phyloP scores from a whole-genome alignment of 2,797 vertebrate genomes.

The Sebastes vulpes region DNA sequence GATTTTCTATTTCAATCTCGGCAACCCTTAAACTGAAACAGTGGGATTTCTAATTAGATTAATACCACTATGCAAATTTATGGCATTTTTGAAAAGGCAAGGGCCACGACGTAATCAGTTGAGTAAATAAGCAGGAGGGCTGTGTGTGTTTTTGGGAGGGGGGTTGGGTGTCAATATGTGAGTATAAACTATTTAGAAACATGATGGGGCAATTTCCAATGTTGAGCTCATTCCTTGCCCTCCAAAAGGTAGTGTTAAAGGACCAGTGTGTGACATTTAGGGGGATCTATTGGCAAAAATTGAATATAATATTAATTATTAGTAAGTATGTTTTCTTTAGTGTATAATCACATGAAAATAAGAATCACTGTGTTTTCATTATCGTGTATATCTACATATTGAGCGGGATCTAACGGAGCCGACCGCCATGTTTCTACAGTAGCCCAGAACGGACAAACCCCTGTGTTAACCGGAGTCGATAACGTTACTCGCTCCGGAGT shows the following conservation, averaged over 20 bases:
- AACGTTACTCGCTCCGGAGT: too few species aligned
- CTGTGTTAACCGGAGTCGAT: too few species aligned
- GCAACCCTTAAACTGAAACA: conserved; percentile 82
- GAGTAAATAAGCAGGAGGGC: conserved; percentile 78
- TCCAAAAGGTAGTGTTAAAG: neutral
- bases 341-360: too few species aligned
- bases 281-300: too few species aligned
- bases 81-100: conserved; percentile 82
- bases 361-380: too few species aligned
- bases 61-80: conserved; percentile 87
- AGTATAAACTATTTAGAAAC: conserved; percentile 28
- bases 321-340: too few species aligned
- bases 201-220: neutral
- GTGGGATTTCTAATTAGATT: conserved; percentile 87
- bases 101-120: conserved; percentile 76
- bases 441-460: too few species aligned
- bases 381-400: too few species aligned
- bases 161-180: neutral
- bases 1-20: conserved; percentile 86
- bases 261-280: too few species aligned
- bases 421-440: too few species aligned
- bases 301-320: too few species aligned
- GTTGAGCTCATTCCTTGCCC: neutral
- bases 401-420: too few species aligned
- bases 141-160: conserved; percentile 36